Base-by-base conservation (phyloP, 1,140 invertebrate species). In the Zeugodacus cucurbitae region DNA sequence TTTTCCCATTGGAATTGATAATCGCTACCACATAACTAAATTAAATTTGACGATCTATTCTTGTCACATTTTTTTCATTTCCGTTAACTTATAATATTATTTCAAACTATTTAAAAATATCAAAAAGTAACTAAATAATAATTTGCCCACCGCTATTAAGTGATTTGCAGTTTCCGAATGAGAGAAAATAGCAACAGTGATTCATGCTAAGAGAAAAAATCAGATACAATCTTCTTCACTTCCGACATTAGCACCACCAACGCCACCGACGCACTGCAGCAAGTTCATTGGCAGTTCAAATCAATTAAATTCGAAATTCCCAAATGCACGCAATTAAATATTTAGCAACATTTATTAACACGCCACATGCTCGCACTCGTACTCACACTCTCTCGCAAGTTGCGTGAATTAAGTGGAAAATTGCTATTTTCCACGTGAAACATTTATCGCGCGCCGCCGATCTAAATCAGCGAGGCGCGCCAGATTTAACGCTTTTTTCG, bases 321-420 rank as follows among this genome's bases (percentile, higher is more conserved):
- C 34, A n/a, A 34, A 74, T 74, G 67, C 67, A 74, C 67, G 67
- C 67, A 74, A 74, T 74, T 74, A 74, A 74, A 74, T 74, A 41
- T 74, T 74, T 74, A 74, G 67, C 67, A 74, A 34, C 62, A 32
- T 67, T 32, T 67, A 29, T 29, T 67, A 67, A 17, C 62, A 67
- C 26, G 29, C 62, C 26, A 8, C 7, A 37, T 1, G 32, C 67
- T 22, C 22, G 34, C 20, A 4, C 34, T 0, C 14, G n/a, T n/a
- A n/a, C n/a, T n/a, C n/a, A n/a, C n/a, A n/a, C n/a, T n/a, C n/a
- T n/a, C n/a, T n/a, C 22, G 14, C 32, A n/a, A 74, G 34, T 74
- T 74, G 32, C 67, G 34, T 74, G 32, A 37, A 74, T 74, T 37
- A 74, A 74, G 67, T 74, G 67, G 67, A 74, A 62, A 74, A 74